These are phyloP conservation scores for Todus mexicanus DNA, from an alignment of 2,797 vertebrate species.

Conservation along the genomic window DNA sequence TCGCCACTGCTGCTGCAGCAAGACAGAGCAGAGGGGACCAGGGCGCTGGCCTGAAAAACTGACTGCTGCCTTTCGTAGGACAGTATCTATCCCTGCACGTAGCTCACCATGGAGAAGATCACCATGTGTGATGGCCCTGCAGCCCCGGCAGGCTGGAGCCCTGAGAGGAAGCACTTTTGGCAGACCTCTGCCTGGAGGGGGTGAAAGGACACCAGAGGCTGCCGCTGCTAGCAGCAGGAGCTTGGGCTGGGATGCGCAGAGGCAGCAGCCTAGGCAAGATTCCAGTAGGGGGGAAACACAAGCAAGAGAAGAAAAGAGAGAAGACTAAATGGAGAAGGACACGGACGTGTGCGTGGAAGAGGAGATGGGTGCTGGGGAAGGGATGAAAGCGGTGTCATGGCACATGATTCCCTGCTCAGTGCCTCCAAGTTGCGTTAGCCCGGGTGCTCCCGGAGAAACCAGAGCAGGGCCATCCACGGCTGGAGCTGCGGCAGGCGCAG, in stretches of 20 bases:
- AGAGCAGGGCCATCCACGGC: rapidly evolving
- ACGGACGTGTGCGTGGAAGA: background rate
- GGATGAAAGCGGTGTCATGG: background rate
- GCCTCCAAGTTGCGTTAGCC: background rate
- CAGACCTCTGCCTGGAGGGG: background rate
- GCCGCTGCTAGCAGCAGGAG: background rate
- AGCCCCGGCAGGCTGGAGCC: background rate
- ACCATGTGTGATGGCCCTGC: rapidly evolving
- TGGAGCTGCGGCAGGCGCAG: background rate
- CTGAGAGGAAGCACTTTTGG: background rate
- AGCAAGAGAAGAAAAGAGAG: background rate
- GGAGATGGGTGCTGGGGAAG: background rate
- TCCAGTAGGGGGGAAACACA: background rate
- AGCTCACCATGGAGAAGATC: background rate
- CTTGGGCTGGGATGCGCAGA: background rate
- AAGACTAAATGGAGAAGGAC: background rate
- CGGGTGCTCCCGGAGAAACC: background rate
- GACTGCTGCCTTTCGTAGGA: background rate
- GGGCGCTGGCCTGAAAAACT: background rate
- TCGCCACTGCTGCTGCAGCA: background rate
- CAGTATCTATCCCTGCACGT: background rate
- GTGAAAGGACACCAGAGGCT: background rate
- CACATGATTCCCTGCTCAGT: background rate
- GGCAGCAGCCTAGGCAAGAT: background rate
- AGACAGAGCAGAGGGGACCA: background rate